Evolutionary conservation across 2,113 vertebrate species (phyloP), one percentile per base, ranked within the genome.

Genomic region (Cettia cetti): DNA sequence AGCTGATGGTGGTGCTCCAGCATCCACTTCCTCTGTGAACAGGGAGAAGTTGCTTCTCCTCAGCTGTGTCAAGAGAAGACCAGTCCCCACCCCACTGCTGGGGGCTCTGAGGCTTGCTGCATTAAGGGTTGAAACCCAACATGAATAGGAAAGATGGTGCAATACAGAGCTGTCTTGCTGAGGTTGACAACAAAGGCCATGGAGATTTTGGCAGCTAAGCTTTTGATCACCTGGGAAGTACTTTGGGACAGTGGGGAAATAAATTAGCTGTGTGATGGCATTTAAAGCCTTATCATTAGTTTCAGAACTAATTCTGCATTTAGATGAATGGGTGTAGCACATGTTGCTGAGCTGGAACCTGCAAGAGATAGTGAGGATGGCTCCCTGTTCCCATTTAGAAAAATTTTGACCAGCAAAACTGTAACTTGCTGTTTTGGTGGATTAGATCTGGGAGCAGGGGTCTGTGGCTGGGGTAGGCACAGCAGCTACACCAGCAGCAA

Each of bases 261-360:
- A 88, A 95, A 96, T 92, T n/a, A 86, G 56, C 82, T 89, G 68
- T 68, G 88, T 77, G 90, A 94, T 3, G n/a, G 88, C 72, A 88
- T 89, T 92, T 89, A 86, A 92, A 95, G 42, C 72, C 93, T 95
- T 94, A 96, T 93, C 93, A 56, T 90, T 84, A 50, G 47, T 94
- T 92, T 93, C 86, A 77, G 90, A 91, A 75, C 33, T 75, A 89
- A 77, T 86, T 96, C 86, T 96, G 95, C 87, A 93, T 96, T 94
- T 90, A 95, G 86, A 95, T 96, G 89, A 92, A 92, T 91, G 86
- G 83, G 89, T n/a, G 90, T 93, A 92, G 77, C 86, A 84, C 63
- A 66, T 23, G 42, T 37, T 3, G 28, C 90, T 4, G 14, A 65
- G 66, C 81, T 76, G 76, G 70, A 86, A 90, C 64, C 35, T 91